Base-by-base conservation (phyloP, 2,888 invertebrate species). In the Bellardia bayeri region DNA sequence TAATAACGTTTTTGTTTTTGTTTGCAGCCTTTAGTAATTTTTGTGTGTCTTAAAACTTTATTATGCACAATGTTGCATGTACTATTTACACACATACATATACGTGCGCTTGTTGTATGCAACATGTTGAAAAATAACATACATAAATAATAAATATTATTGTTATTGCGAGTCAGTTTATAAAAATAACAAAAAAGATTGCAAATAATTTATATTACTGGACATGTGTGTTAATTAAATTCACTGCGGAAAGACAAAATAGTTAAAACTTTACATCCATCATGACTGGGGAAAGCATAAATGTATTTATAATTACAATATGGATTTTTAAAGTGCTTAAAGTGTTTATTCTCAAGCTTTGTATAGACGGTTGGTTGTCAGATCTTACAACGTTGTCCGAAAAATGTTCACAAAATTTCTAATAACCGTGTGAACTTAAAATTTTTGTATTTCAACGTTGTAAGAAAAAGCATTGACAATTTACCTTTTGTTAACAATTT, bases 1-100 rank as follows among this genome's bases (percentile, higher is more conserved):
- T 85, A 54, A 80, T 37, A 80, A 71, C 79, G 30, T 71, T 58
- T 71, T 71, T 66, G 64, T 71, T 56, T 76, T 45, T 74, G 40
- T 56, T 16, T 54, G 23, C 23, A 16, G 49, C 56, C 49, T 82
- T 61, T 49, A 58, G 58, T n/a, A 69, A 68, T 63, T 76, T 82
- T 49, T 69, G 61, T 75, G 58, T 61, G 75, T 40, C 75, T 82
- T 64, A 4, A 72, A 74, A 68, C 6, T 83, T 74, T 63, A 58
- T 63, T 75, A 71, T 45, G 63, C 69, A 71, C 68, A 54, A 69
- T 45, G 40, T 72, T 69, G 54, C 71, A 45, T 42, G 61, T 63
- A 13, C 45, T 33, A 71, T 23, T 33, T 40, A 66, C 16, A 30
- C 23, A 33, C 16, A 42, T 14, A n/a, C 6, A 8, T n/a, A 51